Evolutionary conservation across 2,888 invertebrate genomes (phyloP), one percentile per base, ranked within the genome.

Genomic region (Nemotelus nigrinus): DNA sequence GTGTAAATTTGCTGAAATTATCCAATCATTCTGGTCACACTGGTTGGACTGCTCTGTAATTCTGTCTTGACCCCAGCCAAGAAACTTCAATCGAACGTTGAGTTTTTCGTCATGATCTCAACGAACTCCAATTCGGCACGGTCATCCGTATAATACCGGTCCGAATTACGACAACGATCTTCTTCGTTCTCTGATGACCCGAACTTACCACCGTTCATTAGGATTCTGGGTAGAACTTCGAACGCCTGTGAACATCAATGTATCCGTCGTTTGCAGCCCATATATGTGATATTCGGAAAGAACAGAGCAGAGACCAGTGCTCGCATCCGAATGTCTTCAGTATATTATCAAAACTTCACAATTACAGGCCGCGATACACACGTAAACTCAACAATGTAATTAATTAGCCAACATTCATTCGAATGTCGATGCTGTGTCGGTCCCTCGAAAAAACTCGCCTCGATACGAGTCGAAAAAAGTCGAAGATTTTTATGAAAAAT

Each of bases 341-440:
- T 25, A 25, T 25, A 78, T 65, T 74, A 57, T 65, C 76, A 68
- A 79, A 78, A 77, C 78, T 76, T 68, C 74, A 68, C 78, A 79
- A 79, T 79, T 78, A 78, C 67, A 70, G 68, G 8, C 74, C 68
- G 75, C 78, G 78, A 79, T 70, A 74, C 70, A 70, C 75, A 77
- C 41, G 55, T 75, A 79, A 57, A 63, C 72, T 77, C 78, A 79
- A 74, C 68, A 78, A n/a, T 79, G 78, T 79, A 79, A 79, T 79
- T 79, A 79, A 79, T 79, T 79, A 79, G 77, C 48, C 77, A 70
- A 67, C 77, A 60, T 77, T 65, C 74, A 67, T 77, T 64, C 65
- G 64, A 77, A 65, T 68, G 50, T 68, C 63, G 57, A 67, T 1
- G 43, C 6, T 41, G 60, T 60, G 74, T 60, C 58, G 75, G 64